Conservation (phyloP, 2,797 vertebrate species). For the Ceryle rudis region DNA sequence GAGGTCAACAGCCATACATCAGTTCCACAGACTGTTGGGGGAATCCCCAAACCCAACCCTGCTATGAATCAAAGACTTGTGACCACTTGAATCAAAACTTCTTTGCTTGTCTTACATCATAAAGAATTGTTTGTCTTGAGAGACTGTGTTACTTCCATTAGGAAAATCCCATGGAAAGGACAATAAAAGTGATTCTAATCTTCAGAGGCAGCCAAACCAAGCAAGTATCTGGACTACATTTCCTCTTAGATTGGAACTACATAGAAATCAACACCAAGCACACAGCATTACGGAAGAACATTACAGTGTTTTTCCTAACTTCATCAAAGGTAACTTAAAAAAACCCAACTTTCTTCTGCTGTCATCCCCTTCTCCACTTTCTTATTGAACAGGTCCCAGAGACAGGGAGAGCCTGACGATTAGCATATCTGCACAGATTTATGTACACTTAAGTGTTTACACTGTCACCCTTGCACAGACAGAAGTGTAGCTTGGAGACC, state of each 20-base stretch:
- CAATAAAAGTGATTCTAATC: background rate
- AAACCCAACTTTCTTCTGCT: background rate
- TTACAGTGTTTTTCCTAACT: background rate
- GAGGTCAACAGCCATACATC: background rate
- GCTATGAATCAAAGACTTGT: background rate
- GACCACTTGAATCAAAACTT: background rate
- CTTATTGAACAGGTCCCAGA: background rate
- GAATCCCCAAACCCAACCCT: background rate
- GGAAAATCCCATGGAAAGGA: conserved; percentile 21
- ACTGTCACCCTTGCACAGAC: background rate
- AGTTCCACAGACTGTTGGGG: background rate
- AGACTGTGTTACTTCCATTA: background rate
- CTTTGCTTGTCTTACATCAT: background rate
- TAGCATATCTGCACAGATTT: background rate
- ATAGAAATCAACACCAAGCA: background rate
- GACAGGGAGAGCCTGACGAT: background rate
- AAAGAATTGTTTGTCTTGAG: background rate
- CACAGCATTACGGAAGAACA: background rate
- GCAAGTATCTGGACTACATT: background rate
- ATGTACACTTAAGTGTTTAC: background rate
- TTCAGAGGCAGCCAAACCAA: background rate
- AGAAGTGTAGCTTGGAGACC: background rate
- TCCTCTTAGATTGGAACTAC: background rate
- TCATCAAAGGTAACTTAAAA: background rate
- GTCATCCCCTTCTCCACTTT: background rate